Percentiles rank a stretch among this genome's conserved stretches.
phyloP scores from a whole-genome alignment of 2,113 vertebrate species.

The Neolamprologus longior region DNA sequence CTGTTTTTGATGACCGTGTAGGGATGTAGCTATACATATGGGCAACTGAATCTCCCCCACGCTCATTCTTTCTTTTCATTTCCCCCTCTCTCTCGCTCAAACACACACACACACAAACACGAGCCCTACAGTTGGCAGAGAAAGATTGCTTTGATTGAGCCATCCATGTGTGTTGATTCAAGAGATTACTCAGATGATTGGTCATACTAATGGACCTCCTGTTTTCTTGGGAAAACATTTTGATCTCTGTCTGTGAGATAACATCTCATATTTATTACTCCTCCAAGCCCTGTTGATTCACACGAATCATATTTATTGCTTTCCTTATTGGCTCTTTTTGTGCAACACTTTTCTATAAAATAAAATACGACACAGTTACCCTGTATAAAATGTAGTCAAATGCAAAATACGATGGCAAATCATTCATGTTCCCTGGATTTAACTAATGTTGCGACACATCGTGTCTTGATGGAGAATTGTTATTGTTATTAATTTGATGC shows the following conservation, averaged over 20 bases:
- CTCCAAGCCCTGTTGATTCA: conserved; percentile 4
- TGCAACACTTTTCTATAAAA: not conserved
- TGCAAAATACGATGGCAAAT: not conserved
- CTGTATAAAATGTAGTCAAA: not conserved
- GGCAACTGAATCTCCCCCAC: conserved; percentile 34
- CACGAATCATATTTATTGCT: not conserved
- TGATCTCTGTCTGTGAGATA: conserved; percentile 26
- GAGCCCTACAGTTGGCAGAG: conserved; percentile 49
- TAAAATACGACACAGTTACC: not conserved
- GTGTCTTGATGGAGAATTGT: not conserved
- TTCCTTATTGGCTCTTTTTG: not conserved
- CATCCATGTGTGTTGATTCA: conserved; percentile 56
- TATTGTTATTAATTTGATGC: not conserved
- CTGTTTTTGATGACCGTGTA: conserved; percentile 74
- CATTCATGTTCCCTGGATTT: not conserved
- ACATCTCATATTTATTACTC: conserved; percentile 18
- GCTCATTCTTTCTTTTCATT: not conserved
- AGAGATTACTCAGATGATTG: conserved; percentile 59
- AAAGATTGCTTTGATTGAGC: conserved; percentile 45
- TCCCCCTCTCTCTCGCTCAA: not conserved
- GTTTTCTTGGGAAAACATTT: conserved; percentile 37
- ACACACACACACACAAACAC: not conserved
- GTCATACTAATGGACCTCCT: conserved; percentile 57
- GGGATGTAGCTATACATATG: conserved; percentile 70
- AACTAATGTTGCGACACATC: not conserved